phyloP scores from a whole-genome alignment of 2,113 vertebrate species.

The Spea multiplicata region DNA sequence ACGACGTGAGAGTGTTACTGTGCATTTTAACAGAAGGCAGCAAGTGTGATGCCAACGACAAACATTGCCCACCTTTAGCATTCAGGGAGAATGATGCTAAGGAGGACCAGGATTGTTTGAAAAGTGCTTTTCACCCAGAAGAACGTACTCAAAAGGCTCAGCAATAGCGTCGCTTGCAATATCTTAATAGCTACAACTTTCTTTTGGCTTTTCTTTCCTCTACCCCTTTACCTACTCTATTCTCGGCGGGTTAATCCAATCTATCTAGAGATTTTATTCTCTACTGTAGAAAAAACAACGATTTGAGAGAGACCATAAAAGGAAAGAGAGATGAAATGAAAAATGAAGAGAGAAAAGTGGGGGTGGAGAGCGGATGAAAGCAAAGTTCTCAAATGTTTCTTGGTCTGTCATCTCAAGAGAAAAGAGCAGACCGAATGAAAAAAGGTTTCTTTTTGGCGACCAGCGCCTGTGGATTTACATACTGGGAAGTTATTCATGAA shows the following conservation, averaged over 20 bases:
- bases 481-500: background rate
- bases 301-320: constrained; percentile 32
- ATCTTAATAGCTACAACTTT: no score
- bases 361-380: background rate
- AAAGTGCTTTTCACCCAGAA: no score
- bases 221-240: no score
- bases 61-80: background rate
- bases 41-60: background rate
- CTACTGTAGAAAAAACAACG: constrained; percentile 17
- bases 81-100: no score
- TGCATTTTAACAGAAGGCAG: background rate
- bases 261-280: constrained; percentile 27
- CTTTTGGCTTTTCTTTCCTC: no score
- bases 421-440: background rate
- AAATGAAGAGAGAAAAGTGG: background rate
- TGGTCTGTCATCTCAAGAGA: background rate
- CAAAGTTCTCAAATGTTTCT: background rate
- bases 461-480: background rate
- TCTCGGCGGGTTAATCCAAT: constrained; percentile 12
- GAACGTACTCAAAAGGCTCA: no score
- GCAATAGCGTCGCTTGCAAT: no score
- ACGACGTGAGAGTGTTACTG: background rate
- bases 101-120: no score
- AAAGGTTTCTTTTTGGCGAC: no score
- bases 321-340: constrained; percentile 5